Base-by-base conservation (phyloP, 2,797 vertebrate genomes). In the Melanotaenia maccullochi region DNA sequence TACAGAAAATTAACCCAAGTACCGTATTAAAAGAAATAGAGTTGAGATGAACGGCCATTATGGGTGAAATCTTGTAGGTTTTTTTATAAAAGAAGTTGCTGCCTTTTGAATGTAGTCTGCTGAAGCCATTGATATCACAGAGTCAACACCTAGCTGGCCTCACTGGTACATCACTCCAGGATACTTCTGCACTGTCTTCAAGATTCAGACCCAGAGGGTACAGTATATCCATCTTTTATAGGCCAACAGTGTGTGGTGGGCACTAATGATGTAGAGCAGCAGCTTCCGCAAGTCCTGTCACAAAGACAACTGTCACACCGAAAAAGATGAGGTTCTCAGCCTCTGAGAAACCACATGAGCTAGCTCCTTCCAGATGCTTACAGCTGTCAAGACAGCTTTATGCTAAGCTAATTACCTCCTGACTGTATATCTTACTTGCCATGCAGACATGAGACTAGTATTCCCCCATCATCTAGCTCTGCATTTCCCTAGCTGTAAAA, bases 131-230 rank as follows among this genome's bases (percentile, higher is more conserved):
- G 30, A 51, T 58, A 42, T 57, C 22, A 30, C 24, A 22, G 1
- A 59, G 40, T 47, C 22, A 60, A 60, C 66, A 60, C 55, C n/a
- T 5, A 25, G 30, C 9, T 68, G 30, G 13, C 30, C 56, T 60
- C 33, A 60, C 33, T 36, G 44, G 32, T 33, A 51, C 35, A 51
- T 36, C 57, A 35, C 42, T 59, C 22, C 11, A 60, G 35, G 32
- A 12, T 33, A 30, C 18, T 38, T 60, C 44, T 68, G 65, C 65
- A 51, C 36, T 68, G 24, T 44, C 56, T 68, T 60, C 22, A 20
- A 52, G 24, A 13, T n/a, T 60, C 35, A 28, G 11, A 36, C 56
- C 66, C 22, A 1, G 42, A 68, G 56, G 56, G 42, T 38, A 47
- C 20, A n/a, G 20, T 47, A 60, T 38, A 24, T 36, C 32, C 32